Percentiles rank a stretch among this genome's conserved stretches.
Evolutionary conservation across 2,888 invertebrate species (phyloP).

Genomic region (Metopia argyrocephala): DNA sequence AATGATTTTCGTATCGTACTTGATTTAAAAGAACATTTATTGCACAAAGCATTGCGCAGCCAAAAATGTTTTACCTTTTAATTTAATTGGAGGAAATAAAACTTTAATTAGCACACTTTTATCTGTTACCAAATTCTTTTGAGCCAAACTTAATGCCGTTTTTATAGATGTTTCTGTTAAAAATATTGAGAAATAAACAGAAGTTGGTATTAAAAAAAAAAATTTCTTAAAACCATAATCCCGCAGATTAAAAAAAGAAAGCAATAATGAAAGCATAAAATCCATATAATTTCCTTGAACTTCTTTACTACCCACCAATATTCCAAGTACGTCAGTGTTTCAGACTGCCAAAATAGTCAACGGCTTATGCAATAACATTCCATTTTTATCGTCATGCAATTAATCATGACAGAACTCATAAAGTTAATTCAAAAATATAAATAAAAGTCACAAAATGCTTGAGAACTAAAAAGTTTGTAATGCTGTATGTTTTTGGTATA

Average conservation of each 20-base stretch:
- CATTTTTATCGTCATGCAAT: background rate
- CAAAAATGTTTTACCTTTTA: background rate
- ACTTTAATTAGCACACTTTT: background rate
- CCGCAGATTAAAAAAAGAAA: background rate
- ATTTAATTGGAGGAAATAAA: background rate
- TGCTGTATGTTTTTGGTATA: background rate
- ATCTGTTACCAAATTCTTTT: too few species aligned
- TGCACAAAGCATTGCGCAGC: background rate
- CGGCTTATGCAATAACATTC: too few species aligned
- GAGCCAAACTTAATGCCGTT: too few species aligned
- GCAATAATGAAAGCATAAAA: constrained; percentile 16
- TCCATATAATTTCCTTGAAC: background rate
- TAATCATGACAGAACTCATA: constrained; percentile 11
- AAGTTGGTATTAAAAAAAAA: too few species aligned
- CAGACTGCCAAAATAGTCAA: background rate
- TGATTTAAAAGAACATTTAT: background rate
- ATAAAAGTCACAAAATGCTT: constrained; percentile 22
- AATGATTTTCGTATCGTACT: too few species aligned
- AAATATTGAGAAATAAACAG: too few species aligned
- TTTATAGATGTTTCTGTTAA: too few species aligned
- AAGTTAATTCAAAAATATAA: constrained; percentile 30
- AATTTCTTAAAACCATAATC: too few species aligned
- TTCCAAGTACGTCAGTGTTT: background rate
- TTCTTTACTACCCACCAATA: background rate
- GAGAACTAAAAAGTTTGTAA: background rate